Base-by-base conservation (phyloP, 1,140 invertebrate species). In the Semibalanus balanoides region DNA sequence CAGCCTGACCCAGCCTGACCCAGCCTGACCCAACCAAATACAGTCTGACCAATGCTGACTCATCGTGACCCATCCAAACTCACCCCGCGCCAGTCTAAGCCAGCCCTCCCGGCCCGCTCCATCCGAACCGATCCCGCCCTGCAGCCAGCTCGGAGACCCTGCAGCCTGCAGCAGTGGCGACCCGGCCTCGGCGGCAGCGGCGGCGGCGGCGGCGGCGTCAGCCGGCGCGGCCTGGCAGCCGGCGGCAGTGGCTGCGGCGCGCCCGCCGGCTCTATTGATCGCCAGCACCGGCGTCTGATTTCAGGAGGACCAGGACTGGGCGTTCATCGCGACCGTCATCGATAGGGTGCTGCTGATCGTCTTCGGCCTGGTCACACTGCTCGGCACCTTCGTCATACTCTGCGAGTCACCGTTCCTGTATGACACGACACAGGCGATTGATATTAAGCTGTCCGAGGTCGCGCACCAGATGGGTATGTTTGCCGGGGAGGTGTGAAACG, bases 271-370 rank as follows among this genome's bases (percentile, higher is more conserved):
- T 25, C 51, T 64, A 64, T 64, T 64, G 51, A 64, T 64, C 51
- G 51, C 11, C 51, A 19, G 7, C 7, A 3, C 51, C 14, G 14
- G 7, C 51, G 51, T 64, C 51, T 64, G 51, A 64, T 64, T 64
- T 7, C 84, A 96, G 94, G 93, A 96, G 83, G 94, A 96, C 85
- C 93, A 96, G 87, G 97, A 99, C 83, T 99, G 97, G 97, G 96
- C 96, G 74, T 99, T 98, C 83, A 96, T 99, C 7, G 97, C 97
- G 28, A 99, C 99, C 95, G 97, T 99, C 0, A 87, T 99, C 77
- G 97, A 99, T 84, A 88, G 97, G 30, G 86, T 99, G 0, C 97
- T 99, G 83, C 88, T 99, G 0, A 97, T 93, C 90, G 91, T 99
- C 30, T 99, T 99, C 85, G 89, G 90, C 74, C 9, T 77, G 9